Base-by-base conservation (phyloP, 2,797 vertebrate species). In the Hypotaenidia okinawae region DNA sequence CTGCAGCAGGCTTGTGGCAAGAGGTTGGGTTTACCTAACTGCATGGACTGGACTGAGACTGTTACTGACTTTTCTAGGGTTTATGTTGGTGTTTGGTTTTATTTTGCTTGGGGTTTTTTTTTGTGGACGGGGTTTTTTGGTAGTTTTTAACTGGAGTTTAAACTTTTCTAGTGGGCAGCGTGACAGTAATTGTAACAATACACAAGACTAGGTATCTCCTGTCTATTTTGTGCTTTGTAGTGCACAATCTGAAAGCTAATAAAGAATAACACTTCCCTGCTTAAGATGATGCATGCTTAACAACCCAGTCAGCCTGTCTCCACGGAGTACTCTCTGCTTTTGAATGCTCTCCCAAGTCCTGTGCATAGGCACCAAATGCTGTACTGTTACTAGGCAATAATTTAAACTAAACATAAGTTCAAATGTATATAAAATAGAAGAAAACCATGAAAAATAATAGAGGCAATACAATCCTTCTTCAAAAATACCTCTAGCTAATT, bases 21-120 rank as follows among this genome's bases (percentile, higher is more conserved):
- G 27, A 49, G 5, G 23, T 21, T 32, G 6, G 11, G 11, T 63
- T 69, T 33, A 52, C 13, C 0, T 5, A 52, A 18, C 5, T 18
- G 14, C 5, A 4, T 0, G 2, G 2, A 6, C 33, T 32, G 27
- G 6, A 32, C 2, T 4, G 4, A 66, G 49, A 12, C 16, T 2
- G 1, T 57, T 57, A 16, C 52, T 87, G 73, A 12, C 24, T 4
- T 43, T 49, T 32, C 28, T 8, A 41, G 13, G 13, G 10, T 17
- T 64, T 80, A 10, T 18, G 8, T 14, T 25, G 19, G 51, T 27
- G 15, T 6, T 37, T 51, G 43, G 18, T 32, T 10, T 19, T 9
- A 7, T 15, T 8, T 35, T 49, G 21, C 23, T 49, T 23, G 21
- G 43, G 43, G 18, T 19, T 23, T 49, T 49, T 47, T 35, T 35